phyloP scores from a whole-genome alignment of 2,888 invertebrate genomes.

The Schizotus pectinicornis region DNA sequence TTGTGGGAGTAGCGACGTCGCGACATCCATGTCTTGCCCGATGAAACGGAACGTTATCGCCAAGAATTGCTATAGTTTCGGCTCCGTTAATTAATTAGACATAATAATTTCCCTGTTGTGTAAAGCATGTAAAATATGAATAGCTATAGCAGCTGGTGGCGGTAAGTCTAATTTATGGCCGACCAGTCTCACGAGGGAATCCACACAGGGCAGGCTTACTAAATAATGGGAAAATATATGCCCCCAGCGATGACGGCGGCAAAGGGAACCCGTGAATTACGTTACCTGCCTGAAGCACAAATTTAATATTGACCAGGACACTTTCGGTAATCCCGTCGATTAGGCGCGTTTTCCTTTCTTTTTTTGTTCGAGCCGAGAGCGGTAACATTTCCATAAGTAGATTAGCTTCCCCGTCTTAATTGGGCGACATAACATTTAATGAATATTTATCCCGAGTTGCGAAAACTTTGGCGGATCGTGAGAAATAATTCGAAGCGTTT shows the following conservation, averaged over 20 bases:
- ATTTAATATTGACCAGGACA: slow-evolving; percentile 35
- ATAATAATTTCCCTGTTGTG: slow-evolving; percentile 45
- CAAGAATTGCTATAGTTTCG: slow-evolving; percentile 13
- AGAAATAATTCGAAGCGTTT: slow-evolving; percentile 15
- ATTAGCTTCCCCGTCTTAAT: slow-evolving; percentile 12
- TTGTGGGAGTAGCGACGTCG: no score
- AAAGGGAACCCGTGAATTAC: background rate
- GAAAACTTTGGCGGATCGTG: background rate
- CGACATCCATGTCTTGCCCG: no score
- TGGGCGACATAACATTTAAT: slow-evolving; percentile 14
- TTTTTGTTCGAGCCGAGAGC: background rate
- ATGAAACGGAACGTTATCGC: no score
- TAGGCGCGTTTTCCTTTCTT: background rate
- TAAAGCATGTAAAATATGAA: slow-evolving; percentile 46
- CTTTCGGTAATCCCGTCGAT: slow-evolving; percentile 20
- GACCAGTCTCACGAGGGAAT: slow-evolving; percentile 33
- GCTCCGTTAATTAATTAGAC: slow-evolving; percentile 43
- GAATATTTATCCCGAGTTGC: slow-evolving; percentile 14
- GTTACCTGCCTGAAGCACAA: slow-evolving; percentile 26
- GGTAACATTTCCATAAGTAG: slow-evolving; percentile 1
- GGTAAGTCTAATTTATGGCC: slow-evolving; percentile 44
- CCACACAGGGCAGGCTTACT: slow-evolving; percentile 27
- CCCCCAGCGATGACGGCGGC: slow-evolving; percentile 22
- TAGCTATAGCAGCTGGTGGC: slow-evolving; percentile 43
- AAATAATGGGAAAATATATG: slow-evolving; percentile 34